phyloP scores from a whole-genome alignment of 2,888 invertebrate genomes.

The Caenorhabditis auriculariae region DNA sequence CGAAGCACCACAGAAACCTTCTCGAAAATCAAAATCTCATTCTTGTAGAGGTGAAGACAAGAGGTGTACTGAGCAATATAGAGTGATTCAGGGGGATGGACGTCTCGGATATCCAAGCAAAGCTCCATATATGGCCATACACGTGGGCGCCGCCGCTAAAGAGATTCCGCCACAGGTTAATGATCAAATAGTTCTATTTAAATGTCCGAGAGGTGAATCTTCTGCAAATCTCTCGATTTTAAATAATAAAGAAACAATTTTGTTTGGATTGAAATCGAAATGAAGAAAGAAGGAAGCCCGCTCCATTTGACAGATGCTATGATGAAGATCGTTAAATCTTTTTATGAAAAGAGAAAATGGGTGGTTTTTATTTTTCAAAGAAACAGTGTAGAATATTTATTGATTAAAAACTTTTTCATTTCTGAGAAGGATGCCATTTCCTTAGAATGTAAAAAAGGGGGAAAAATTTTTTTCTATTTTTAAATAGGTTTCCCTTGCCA shows the following conservation, averaged over 20 bases:
- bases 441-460: too few species aligned
- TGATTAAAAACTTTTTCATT: too few species aligned
- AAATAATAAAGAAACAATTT: background rate
- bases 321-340: too few species aligned
- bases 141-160: conserved; percentile 67
- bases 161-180: conserved; percentile 65
- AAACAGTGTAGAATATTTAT: too few species aligned
- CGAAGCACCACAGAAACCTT: conserved; percentile 75
- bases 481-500: too few species aligned
- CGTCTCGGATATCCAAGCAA: conserved; percentile 76
- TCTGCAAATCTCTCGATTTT: background rate
- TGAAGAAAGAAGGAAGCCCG: background rate
- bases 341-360: too few species aligned
- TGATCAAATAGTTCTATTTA: conserved; percentile 5
- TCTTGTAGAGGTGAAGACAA: conserved; percentile 19
- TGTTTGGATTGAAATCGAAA: conserved; percentile 8
- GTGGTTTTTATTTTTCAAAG: too few species aligned
- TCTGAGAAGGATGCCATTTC: too few species aligned
- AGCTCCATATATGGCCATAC: conserved; percentile 87
- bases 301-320: too few species aligned
- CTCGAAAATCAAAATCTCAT: conserved; percentile 73
- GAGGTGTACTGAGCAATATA: background rate
- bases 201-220: conserved; percentile 5
- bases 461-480: too few species aligned
- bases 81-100: conserved; percentile 76